Conservation (phyloP, 2,797 vertebrate species). For the Chanos chanos region DNA sequence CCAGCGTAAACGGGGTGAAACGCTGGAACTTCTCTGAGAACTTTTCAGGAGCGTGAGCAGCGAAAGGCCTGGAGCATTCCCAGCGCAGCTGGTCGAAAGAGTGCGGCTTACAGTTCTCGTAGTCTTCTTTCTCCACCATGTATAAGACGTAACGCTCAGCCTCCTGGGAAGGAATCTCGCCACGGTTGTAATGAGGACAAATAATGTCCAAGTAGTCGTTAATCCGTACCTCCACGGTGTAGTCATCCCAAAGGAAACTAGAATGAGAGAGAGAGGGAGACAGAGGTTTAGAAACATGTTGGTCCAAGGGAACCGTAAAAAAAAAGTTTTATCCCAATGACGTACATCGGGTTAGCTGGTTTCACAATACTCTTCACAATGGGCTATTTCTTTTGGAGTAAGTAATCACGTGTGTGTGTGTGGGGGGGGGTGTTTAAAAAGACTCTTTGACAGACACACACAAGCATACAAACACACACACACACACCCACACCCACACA, state of each 20-base stretch:
- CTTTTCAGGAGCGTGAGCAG: constrained; percentile 83
- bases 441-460: too few relatives aligned
- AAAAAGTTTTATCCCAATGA: not conserved
- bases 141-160: constrained; percentile 91
- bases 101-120: constrained; percentile 76
- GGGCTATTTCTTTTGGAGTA: too few relatives aligned
- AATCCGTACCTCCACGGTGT: constrained; percentile 78
- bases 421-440: too few relatives aligned
- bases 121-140: constrained; percentile 87
- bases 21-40: constrained; percentile 96
- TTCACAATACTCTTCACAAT: too few relatives aligned
- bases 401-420: too few relatives aligned
- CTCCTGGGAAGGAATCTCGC: constrained; percentile 59
- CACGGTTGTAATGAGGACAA: constrained; percentile 86
- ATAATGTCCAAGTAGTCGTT: constrained; percentile 95
- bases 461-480: not conserved
- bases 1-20: constrained; percentile 89
- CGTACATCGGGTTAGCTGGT: too few relatives aligned
- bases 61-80: constrained; percentile 86
- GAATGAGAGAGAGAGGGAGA: constrained; percentile 37
- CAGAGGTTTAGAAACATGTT: constrained; percentile 28
- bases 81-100: constrained; percentile 91
- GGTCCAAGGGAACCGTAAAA: not conserved
- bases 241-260: constrained; percentile 81
- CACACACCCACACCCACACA: not conserved